Percentiles rank a stretch among this genome's conserved stretches.
phyloP scores from a whole-genome alignment of 2,797 vertebrate species.

The Miichthys miiuy region DNA sequence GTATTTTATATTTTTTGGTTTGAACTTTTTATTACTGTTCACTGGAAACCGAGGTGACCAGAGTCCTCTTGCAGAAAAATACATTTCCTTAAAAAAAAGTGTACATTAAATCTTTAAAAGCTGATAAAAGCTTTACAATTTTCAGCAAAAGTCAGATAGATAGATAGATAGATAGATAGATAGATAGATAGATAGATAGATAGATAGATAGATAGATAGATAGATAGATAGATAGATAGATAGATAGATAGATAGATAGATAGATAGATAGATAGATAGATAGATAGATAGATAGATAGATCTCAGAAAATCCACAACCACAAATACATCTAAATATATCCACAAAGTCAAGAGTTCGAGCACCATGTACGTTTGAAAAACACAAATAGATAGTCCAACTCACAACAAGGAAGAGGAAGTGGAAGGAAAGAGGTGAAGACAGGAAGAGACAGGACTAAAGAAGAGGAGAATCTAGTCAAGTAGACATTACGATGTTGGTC shows the following conservation, averaged over 20 bases:
- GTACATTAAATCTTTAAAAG: no score
- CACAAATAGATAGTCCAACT: conserved; percentile 31
- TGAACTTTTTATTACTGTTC: no score
- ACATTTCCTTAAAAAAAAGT: no score
- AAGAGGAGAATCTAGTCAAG: background rate
- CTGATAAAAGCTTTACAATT: no score
- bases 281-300: conserved; percentile 15
- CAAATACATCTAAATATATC: conserved; percentile 51
- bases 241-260: background rate
- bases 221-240: background rate
- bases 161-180: background rate
- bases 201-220: background rate
- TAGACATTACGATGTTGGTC: background rate
- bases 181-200: background rate
- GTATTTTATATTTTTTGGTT: background rate
- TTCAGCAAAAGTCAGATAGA: background rate
- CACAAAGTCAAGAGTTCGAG: conserved; percentile 42
- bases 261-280: background rate
- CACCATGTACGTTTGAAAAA: conserved; percentile 12
- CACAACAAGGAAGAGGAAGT: background rate
- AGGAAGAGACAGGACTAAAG: background rate
- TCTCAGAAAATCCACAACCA: conserved; percentile 52
- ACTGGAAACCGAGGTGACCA: no score
- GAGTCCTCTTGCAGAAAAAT: background rate
- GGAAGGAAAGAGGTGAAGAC: background rate